A percentile compares a stretch with the other conserved stretches of the same genome.
Conservation (phyloP, 2,113 vertebrate genomes). For the Hydropotes inermis region DNA sequence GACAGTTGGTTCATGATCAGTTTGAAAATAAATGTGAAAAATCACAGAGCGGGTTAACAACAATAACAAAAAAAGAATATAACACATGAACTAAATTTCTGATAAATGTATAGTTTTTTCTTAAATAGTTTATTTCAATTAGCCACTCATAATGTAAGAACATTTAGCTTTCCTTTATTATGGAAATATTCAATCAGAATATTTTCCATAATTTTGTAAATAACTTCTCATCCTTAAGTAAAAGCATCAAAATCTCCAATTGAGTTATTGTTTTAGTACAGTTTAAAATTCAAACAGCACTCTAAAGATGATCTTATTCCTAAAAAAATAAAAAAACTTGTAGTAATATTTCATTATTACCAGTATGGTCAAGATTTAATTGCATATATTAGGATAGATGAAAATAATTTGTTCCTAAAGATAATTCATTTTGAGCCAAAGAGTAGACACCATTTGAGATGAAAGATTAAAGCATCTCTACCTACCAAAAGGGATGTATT, state of each 20-base stretch:
- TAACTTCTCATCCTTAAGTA: not conserved
- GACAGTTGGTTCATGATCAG: not conserved
- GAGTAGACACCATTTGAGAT: not conserved
- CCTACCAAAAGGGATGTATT: not conserved
- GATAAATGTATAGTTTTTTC: not conserved
- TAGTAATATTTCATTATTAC: not conserved
- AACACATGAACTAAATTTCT: not conserved
- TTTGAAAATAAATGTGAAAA: conserved; percentile 3
- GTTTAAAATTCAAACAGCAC: not conserved
- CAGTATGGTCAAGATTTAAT: not conserved
- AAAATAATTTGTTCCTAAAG: not conserved
- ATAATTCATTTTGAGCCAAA: not conserved
- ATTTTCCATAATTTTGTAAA: not conserved
- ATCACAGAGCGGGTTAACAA: not conserved
- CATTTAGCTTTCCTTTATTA: not conserved
- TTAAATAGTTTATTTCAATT: conserved; percentile 2
- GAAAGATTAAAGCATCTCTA: not conserved
- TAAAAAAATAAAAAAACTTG: not conserved
- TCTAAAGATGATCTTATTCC: not conserved
- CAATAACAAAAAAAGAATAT: not conserved
- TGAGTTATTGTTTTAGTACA: not conserved
- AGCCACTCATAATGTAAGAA: not conserved
- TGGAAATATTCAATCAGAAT: not conserved
- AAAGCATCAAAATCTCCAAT: not conserved
- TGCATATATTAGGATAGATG: not conserved